phyloP scores from a whole-genome alignment of 1,140 invertebrate genomes.

The Drosophila willistoni region DNA sequence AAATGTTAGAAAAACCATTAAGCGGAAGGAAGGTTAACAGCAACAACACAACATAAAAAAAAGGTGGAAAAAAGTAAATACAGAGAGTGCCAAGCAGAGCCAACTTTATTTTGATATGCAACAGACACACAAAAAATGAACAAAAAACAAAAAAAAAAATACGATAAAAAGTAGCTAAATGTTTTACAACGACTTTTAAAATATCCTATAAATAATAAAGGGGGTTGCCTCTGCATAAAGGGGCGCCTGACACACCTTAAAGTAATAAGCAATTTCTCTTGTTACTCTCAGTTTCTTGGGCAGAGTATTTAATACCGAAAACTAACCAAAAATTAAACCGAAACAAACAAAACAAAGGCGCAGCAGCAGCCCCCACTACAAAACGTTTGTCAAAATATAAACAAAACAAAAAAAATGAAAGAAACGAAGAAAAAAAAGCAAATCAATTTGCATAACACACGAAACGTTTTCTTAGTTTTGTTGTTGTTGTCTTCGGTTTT shows the following conservation, averaged over 20 bases:
- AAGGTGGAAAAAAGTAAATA: constrained; percentile 20
- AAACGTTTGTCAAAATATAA: constrained; percentile 69
- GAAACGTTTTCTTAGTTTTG: constrained; percentile 7
- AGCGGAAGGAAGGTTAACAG: constrained; percentile 63
- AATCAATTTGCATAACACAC: constrained; percentile 76
- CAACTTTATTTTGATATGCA: constrained; percentile 53
- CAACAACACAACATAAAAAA: background rate
- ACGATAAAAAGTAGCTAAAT: constrained; percentile 4
- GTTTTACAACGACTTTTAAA: background rate
- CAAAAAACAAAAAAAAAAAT: constrained; percentile 36
- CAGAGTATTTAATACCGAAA: background rate
- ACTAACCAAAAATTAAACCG: background rate
- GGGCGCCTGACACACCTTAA: too few relatives aligned
- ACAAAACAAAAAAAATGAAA: constrained; percentile 46
- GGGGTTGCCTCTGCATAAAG: too few relatives aligned
- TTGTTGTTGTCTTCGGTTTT: background rate
- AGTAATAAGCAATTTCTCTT: too few relatives aligned
- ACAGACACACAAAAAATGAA: constrained; percentile 17
- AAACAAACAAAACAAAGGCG: constrained; percentile 58
- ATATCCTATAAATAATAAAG: background rate
- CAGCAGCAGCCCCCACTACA: constrained; percentile 27
- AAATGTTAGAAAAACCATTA: constrained; percentile 72
- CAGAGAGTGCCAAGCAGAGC: constrained; percentile 31
- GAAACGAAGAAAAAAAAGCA: constrained; percentile 50
- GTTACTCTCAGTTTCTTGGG: too few relatives aligned